phyloP scores from a whole-genome alignment of 2,113 vertebrate species.

The Prietella phreatophila region DNA sequence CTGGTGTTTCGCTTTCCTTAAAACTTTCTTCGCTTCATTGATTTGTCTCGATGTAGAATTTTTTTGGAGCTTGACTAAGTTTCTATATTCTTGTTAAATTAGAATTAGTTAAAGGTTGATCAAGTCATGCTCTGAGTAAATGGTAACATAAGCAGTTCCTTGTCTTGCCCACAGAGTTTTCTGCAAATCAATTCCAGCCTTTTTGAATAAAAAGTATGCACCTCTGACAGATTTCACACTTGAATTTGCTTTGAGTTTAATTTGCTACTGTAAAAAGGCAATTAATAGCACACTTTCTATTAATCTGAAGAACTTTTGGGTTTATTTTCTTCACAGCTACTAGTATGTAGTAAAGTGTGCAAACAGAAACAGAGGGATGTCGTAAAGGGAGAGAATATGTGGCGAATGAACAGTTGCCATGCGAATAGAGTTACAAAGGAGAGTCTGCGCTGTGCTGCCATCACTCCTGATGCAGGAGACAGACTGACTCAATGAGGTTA shows the following conservation, averaged over 20 bases:
- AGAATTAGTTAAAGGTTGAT: slow-evolving; percentile 59
- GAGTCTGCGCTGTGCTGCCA: slow-evolving; percentile 50
- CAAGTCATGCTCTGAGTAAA: slow-evolving; percentile 62
- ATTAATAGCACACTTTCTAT: neutral
- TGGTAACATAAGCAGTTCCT: slow-evolving; percentile 53
- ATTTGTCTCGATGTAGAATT: slow-evolving; percentile 62
- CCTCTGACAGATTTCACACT: slow-evolving; percentile 48
- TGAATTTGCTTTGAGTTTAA: neutral
- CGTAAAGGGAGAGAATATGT: slow-evolving; percentile 56
- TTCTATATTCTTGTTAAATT: slow-evolving; percentile 65
- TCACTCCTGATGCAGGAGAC: slow-evolving; percentile 68
- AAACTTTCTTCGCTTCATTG: slow-evolving; percentile 57
- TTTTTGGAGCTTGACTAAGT: slow-evolving; percentile 61
- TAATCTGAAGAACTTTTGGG: neutral
- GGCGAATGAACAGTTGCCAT: slow-evolving; percentile 65
- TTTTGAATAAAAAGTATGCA: slow-evolving; percentile 42
- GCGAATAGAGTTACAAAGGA: slow-evolving; percentile 60
- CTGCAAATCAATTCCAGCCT: slow-evolving; percentile 23
- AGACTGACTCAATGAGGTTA: slow-evolving; percentile 66
- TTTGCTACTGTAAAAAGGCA: neutral
- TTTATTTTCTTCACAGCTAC: slow-evolving; percentile 16
- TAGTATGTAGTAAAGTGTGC: neutral
- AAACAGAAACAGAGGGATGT: neutral
- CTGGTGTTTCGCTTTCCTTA: slow-evolving; percentile 47
- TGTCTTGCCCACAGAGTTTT: slow-evolving; percentile 47